Conservation (phyloP, 2,113 vertebrate species). For the Naja naja region DNA sequence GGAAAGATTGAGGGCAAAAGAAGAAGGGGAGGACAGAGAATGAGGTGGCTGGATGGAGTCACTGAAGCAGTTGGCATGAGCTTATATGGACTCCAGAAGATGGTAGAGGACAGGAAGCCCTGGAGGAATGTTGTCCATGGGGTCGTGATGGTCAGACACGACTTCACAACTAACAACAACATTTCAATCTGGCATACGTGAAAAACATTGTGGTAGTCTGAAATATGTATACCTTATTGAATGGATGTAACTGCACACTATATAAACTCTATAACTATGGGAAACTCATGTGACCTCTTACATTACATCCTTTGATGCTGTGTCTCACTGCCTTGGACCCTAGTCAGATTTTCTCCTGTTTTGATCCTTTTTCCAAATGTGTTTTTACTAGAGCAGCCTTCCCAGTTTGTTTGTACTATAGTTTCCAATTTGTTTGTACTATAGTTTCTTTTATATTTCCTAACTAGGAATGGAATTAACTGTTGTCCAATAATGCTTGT, state of each 20-base stretch:
- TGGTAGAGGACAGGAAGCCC: too few species aligned
- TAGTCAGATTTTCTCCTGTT: neutral
- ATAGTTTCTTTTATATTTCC: neutral
- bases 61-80: too few species aligned
- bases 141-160: too few species aligned
- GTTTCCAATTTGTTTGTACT: neutral
- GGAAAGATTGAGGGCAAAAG: too few species aligned
- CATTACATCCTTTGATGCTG: neutral
- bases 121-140: too few species aligned
- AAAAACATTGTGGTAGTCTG: neutral
- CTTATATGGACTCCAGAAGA: too few species aligned
- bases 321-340: neutral
- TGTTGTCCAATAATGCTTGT: neutral
- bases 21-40: too few species aligned
- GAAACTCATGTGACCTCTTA: neutral
- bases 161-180: too few species aligned
- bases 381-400: neutral
- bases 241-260: neutral
- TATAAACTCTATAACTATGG: neutral
- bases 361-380: neutral
- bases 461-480: neutral
- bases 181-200: too few species aligned
- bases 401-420: neutral
- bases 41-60: too few species aligned
- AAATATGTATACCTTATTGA: neutral